These are phyloP conservation scores for Proteles cristata DNA, from an alignment of 2,113 vertebrate species.

Conservation along the genomic window DNA sequence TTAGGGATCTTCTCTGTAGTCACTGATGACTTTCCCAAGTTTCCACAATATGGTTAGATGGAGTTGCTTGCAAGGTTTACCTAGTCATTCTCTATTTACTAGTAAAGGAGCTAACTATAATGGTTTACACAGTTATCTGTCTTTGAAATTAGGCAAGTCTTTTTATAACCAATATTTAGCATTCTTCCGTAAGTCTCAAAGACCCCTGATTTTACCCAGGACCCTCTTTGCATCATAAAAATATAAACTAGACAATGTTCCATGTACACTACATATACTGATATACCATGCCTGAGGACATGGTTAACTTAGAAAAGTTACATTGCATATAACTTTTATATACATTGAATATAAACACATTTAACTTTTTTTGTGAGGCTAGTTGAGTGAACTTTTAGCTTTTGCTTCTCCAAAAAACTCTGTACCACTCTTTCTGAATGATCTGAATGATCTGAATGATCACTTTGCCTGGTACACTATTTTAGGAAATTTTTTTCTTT, in stretches of 20 bases:
- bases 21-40: background rate
- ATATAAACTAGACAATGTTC: background rate
- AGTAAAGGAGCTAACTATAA: background rate
- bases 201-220: background rate
- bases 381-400: background rate
- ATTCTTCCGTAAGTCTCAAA: background rate
- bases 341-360: background rate
- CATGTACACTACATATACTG: background rate
- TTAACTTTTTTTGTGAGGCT: background rate
- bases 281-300: background rate
- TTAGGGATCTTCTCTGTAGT: background rate
- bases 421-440: background rate
- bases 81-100: background rate
- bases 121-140: background rate
- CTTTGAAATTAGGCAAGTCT: background rate
- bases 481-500: background rate
- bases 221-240: background rate
- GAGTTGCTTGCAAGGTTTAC: background rate
- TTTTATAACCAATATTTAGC: background rate
- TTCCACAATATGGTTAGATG: background rate
- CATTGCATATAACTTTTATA: too few species aligned
- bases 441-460: background rate
- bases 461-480: background rate
- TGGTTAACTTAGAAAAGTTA: background rate
- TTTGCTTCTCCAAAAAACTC: background rate